Evolutionary conservation across 1,140 invertebrate species (phyloP), one percentile per base, ranked within the genome.

Genomic region (Drosophila equinoxialis): DNA sequence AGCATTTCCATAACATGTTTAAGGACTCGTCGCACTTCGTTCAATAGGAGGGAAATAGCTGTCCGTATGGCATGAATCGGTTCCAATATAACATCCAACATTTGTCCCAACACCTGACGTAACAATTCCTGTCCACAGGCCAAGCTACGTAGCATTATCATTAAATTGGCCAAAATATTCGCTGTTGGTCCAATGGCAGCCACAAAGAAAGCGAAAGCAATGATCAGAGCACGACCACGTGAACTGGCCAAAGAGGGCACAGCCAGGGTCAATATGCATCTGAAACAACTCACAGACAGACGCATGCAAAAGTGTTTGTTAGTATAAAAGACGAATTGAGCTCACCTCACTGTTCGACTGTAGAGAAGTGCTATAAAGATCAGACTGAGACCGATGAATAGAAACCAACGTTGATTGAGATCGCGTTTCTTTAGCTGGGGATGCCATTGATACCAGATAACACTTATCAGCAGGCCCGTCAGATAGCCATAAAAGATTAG

Each of bases 171-270:
- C 23, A 96, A 81, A 10, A 95, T 96, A 91, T 97, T 98, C 58
- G 95, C 95, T 0, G 94, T 94, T 0, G 97, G 97, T 11, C 97
- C 96, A 1, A 95, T 95, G 26, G 97, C 91, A 6, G 95, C 95
- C 20, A 98, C 90, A 11, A 97, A 94, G 64, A 97, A 94, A 3
- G 95, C 95, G 77, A 97, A 96, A 0, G 96, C 95, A 14, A 97
- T 93, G 1, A 98, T 87, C 17, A 96, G 95, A 51, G 95, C 95
- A 23, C 97, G 93, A 1, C 97, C 97, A 41, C 95, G 94, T 68
- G 95, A 95, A 10, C 95, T 95, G 89, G 96, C 97, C 78, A 97
- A 94, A 77, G 96, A 96, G 0, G 96, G 96, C 45, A 97, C 82
- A 2, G 96, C 92, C 3, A 98, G 92, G 35, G 96, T 93, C 11